These are phyloP conservation scores for Drosophila paramelanica DNA, from an alignment of 2,888 invertebrate genomes.

Conservation along the genomic window DNA sequence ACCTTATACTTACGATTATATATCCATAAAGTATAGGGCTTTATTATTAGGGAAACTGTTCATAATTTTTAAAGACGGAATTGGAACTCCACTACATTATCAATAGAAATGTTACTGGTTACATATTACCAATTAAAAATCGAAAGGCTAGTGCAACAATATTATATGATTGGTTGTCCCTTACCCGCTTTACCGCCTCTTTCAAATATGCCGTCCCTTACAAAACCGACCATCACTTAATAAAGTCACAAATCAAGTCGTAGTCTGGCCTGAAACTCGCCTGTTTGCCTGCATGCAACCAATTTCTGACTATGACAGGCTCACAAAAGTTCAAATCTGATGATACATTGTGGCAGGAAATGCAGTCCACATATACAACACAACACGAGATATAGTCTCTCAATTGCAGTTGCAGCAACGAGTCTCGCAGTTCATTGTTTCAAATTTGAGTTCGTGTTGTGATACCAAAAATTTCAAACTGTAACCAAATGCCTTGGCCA, in stretches of 20 bases:
- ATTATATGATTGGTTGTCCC: slow-evolving; percentile 51
- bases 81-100: background rate
- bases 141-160: slow-evolving; percentile 34
- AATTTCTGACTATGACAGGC: slow-evolving; percentile 75
- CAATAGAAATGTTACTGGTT: slow-evolving; percentile 10
- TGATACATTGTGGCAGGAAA: slow-evolving; percentile 76
- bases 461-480: slow-evolving; percentile 70
- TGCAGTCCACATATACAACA: slow-evolving; percentile 57
- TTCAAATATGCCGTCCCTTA: background rate
- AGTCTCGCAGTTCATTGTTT: slow-evolving; percentile 68
- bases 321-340: slow-evolving; percentile 75
- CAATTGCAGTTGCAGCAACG: slow-evolving; percentile 73
- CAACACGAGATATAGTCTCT: slow-evolving; percentile 44
- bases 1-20: too few relatives aligned
- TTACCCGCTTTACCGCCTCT: background rate
- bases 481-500: slow-evolving; percentile 59
- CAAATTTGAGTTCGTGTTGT: slow-evolving; percentile 65
- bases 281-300: slow-evolving; percentile 66
- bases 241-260: slow-evolving; percentile 78
- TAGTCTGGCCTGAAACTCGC: slow-evolving; percentile 46
- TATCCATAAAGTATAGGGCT: too few relatives aligned
- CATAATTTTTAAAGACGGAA: too few relatives aligned
- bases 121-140: slow-evolving; percentile 26
- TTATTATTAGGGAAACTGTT: too few relatives aligned
- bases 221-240: slow-evolving; percentile 57